Conservation (phyloP, 2,797 vertebrate genomes). For the Numenius phaeopus region DNA sequence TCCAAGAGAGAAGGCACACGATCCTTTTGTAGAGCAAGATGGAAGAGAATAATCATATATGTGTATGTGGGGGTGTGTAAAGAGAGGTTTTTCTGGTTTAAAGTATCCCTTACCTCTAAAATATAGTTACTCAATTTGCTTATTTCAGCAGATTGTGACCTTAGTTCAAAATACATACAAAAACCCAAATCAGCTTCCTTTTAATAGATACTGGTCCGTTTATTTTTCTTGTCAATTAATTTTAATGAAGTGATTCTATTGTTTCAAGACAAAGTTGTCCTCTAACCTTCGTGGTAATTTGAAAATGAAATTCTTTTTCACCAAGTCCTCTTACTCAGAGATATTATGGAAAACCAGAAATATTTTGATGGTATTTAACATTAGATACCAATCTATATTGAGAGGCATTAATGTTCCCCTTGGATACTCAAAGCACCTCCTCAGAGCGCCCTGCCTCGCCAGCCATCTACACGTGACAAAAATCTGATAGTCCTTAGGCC, state of each 20-base stretch:
- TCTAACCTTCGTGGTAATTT: neutral
- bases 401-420: neutral
- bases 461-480: neutral
- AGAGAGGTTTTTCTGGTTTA: neutral
- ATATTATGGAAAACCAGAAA: fast-evolving
- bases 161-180: neutral
- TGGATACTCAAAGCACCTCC: neutral
- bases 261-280: neutral
- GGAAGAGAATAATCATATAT: neutral
- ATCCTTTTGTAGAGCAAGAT: neutral
- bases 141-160: neutral
- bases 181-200: neutral
- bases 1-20: neutral
- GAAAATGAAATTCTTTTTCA: neutral
- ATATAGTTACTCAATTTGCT: neutral
- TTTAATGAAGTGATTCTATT: neutral
- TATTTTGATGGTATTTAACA: neutral
- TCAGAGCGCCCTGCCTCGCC: neutral
- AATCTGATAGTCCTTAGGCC: neutral
- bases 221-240: neutral
- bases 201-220: neutral
- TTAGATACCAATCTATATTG: neutral
- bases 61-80: fast-evolving
- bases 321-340: neutral
- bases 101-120: neutral